Percentiles rank a stretch among this genome's conserved stretches.
Conservation (phyloP, 1,140 invertebrate species). For the Hylyphantes graminicola region DNA sequence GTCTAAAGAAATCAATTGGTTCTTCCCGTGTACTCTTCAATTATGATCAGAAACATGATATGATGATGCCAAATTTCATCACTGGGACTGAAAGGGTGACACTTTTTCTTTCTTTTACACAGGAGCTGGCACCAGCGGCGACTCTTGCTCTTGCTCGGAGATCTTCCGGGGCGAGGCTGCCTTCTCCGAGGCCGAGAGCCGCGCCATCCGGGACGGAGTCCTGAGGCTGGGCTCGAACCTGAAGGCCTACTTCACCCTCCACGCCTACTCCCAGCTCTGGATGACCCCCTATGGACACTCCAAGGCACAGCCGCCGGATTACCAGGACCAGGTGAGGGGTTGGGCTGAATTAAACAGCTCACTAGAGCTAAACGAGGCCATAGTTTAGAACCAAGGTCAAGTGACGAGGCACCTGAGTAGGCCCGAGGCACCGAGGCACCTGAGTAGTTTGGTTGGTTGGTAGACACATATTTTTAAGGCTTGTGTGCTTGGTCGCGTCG, state of each 20-base stretch:
- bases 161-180: conserved; percentile 63
- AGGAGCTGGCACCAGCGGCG: conserved; percentile 57
- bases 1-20: neutral
- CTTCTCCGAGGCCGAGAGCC: conserved; percentile 67
- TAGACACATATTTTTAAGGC: too few species aligned
- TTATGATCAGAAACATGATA: too few species aligned
- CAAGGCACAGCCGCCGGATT: conserved; percentile 67
- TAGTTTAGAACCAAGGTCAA: too few species aligned
- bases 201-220: conserved; percentile 64
- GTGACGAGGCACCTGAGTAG: too few species aligned
- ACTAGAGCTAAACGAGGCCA: too few species aligned
- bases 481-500: too few species aligned
- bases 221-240: conserved; percentile 38
- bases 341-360: too few species aligned
- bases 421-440: too few species aligned
- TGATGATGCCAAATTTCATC: too few species aligned
- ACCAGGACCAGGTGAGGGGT: conserved; percentile 70
- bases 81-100: too few species aligned
- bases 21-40: too few species aligned
- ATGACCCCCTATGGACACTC: conserved; percentile 83
- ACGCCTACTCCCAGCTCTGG: conserved; percentile 64
- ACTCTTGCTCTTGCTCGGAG: conserved; percentile 63
- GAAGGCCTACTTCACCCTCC: conserved; percentile 61
- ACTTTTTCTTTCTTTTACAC: neutral
- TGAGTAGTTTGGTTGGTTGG: too few species aligned